These are phyloP conservation scores for Pecten maximus DNA, from an alignment of 2,888 invertebrate genomes.

Conservation along the genomic window DNA sequence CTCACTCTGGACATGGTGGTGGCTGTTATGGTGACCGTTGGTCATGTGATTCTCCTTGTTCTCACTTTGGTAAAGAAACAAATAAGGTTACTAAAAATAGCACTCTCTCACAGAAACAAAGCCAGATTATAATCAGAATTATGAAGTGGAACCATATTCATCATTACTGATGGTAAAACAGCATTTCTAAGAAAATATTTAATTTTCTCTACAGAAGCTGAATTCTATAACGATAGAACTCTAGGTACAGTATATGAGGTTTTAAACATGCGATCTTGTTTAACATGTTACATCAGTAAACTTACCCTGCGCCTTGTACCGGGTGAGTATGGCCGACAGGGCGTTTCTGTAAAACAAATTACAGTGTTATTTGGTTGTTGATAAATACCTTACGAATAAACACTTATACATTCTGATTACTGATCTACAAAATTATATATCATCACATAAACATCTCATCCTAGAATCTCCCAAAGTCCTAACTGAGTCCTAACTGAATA, in stretches of 20 bases:
- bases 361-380: not conserved
- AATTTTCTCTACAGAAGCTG: too few species aligned
- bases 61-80: not conserved
- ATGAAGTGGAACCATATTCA: too few species aligned
- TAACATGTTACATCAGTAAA: too few species aligned
- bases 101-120: not conserved
- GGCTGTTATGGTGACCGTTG: not conserved
- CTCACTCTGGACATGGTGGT: not conserved
- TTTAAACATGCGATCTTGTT: too few species aligned
- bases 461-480: not conserved
- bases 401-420: not conserved
- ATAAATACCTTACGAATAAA: not conserved
- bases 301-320: slow-evolving; percentile 20
- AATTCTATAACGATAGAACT: too few species aligned
- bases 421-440: not conserved
- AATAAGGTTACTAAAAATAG: not conserved
- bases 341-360: slow-evolving; percentile 15
- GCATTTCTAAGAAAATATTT: too few species aligned
- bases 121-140: too few species aligned
- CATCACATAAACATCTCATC: not conserved
- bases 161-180: too few species aligned
- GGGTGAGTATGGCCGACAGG: not conserved
- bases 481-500: not conserved
- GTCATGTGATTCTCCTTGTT: slow-evolving; percentile 13
- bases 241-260: too few species aligned